Evolutionary conservation across 2,888 invertebrate species (phyloP).

Genomic region (Adela reaumurella): DNA sequence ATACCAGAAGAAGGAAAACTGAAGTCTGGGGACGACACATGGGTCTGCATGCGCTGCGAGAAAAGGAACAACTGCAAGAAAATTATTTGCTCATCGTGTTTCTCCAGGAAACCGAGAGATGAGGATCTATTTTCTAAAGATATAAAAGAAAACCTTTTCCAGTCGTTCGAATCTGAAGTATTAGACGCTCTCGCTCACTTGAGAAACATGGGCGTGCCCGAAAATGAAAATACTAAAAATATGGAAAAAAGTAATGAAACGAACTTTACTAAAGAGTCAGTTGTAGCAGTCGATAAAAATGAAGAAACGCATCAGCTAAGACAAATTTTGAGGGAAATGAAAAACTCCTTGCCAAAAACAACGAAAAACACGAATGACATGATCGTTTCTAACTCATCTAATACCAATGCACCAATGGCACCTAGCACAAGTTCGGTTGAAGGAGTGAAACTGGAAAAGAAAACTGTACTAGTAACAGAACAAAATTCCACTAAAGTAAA

Average conservation of each 20-base stretch:
- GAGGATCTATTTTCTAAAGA: conserved; percentile 1
- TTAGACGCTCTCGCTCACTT: background rate
- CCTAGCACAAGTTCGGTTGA: background rate
- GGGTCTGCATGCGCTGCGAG: conserved; percentile 37
- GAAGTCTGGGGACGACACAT: conserved; percentile 16
- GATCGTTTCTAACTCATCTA: too few relatives aligned
- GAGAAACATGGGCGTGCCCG: background rate
- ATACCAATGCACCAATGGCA: too few relatives aligned
- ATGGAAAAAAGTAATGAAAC: background rate
- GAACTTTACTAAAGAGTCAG: background rate
- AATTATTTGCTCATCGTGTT: background rate
- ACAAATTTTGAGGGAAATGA: conserved; percentile 74
- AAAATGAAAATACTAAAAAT: background rate
- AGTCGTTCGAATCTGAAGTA: conserved; percentile 6
- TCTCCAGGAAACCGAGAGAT: background rate
- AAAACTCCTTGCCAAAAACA: conserved; percentile 61
- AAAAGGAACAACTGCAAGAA: conserved; percentile 9
- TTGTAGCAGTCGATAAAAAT: conserved; percentile 1
- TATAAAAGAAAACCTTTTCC: conserved; percentile 5
- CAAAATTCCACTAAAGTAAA: too few relatives aligned
- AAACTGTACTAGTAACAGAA: too few relatives aligned
- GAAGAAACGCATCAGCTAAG: conserved; percentile 61
- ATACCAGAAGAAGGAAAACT: conserved; percentile 2
- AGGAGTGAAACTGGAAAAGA: background rate
- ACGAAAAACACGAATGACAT: too few relatives aligned